Conservation (phyloP, 2,113 vertebrate species). For the Ranitomeya imitator region DNA sequence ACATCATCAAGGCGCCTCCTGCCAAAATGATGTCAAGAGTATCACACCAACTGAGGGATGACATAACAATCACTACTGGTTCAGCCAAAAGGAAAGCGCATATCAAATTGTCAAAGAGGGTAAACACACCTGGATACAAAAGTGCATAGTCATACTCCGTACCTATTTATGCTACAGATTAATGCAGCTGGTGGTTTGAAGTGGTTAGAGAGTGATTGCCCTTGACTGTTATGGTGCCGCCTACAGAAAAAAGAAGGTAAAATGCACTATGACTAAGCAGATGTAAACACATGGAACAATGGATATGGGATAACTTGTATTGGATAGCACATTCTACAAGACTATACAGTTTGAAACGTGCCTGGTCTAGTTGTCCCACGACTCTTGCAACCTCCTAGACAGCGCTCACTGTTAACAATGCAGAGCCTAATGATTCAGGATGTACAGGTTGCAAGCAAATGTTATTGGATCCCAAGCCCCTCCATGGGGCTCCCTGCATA, state of each 20-base stretch:
- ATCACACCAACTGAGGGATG: not conserved
- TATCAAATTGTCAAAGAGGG: not conserved
- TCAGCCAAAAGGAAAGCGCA: not conserved
- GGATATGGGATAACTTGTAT: conserved; percentile 36
- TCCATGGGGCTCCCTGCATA: conserved; percentile 63
- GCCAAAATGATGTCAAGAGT: not conserved
- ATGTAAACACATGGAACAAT: conserved; percentile 29
- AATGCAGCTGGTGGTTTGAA: not conserved
- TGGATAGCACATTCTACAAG: conserved; percentile 53
- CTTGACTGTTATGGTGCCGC: conserved; percentile 2
- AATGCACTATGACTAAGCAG: conserved; percentile 25
- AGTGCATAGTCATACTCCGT: conserved; percentile 51
- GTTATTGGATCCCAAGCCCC: conserved; percentile 56
- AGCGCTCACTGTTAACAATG: not conserved
- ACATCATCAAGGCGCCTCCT: not conserved
- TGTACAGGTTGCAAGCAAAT: not conserved
- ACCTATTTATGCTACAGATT: conserved; percentile 23
- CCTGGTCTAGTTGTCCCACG: not conserved
- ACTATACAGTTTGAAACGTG: conserved; percentile 32
- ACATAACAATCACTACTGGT: not conserved
- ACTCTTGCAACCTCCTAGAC: not conserved
- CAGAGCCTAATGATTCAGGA: not conserved
- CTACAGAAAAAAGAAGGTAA: not conserved
- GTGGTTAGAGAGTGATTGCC: conserved; percentile 26
- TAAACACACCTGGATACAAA: conserved; percentile 22